Evolutionary conservation across 2,113 vertebrate genomes (phyloP).

Genomic region (Chauna torquata): DNA sequence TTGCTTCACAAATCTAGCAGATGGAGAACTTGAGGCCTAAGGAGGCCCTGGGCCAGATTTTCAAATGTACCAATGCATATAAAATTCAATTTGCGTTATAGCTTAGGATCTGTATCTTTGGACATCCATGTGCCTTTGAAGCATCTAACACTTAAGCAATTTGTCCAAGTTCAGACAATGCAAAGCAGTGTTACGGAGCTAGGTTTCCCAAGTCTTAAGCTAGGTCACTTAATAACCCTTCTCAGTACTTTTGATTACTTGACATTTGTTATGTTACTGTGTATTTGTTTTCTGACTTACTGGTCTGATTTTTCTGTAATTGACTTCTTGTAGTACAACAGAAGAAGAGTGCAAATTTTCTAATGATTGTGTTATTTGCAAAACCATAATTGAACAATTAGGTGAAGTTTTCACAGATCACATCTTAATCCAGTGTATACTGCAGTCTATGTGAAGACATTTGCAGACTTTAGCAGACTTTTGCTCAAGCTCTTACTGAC

Average conservation of each 20-base stretch:
- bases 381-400: background rate
- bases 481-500: background rate
- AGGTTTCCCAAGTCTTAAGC: background rate
- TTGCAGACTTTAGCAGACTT: background rate
- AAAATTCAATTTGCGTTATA: background rate
- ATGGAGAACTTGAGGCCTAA: background rate
- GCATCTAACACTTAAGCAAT: background rate
- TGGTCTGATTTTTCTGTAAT: background rate
- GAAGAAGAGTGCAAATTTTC: background rate
- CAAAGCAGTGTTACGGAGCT: background rate
- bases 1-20: background rate
- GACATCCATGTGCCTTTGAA: background rate
- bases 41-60: background rate
- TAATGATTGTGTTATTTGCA: background rate
- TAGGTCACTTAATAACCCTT: background rate
- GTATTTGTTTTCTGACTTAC: background rate
- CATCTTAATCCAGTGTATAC: background rate
- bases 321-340: background rate
- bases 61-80: background rate
- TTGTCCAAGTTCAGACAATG: background rate
- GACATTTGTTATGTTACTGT: background rate
- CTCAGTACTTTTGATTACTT: background rate
- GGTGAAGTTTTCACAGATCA: background rate
- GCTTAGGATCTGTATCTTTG: background rate
- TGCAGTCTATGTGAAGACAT: background rate